Conservation (phyloP, 2,888 invertebrate species). For the Ferdinandea cuprea region DNA sequence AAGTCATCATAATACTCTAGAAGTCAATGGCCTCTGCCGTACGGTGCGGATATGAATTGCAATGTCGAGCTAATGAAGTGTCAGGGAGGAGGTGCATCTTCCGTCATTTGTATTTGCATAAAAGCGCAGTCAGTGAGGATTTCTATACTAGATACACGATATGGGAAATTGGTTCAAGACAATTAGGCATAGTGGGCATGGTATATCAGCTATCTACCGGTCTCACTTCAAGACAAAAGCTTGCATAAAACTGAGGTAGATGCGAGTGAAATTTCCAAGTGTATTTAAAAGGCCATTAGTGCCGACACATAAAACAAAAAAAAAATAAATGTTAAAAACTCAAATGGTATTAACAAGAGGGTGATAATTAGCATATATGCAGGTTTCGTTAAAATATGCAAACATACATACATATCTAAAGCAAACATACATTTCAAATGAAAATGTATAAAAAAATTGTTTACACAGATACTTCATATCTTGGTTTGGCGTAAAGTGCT, state of each 20-base stretch:
- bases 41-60: not conserved
- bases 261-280: not conserved
- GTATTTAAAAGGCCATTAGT: constrained; percentile 4
- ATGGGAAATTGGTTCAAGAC: constrained; percentile 17
- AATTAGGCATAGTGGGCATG: constrained; percentile 1
- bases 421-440: too few relatives aligned
- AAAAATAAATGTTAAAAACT: not conserved
- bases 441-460: too few relatives aligned
- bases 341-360: constrained; percentile 12
- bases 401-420: not conserved
- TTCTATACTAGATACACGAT: too few relatives aligned
- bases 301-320: not conserved
- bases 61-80: constrained; percentile 24
- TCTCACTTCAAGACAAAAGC: not conserved
- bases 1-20: not conserved
- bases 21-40: constrained; percentile 7
- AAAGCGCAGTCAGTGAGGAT: constrained; percentile 17
- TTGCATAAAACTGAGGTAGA: not conserved
- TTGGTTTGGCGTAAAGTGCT: too few relatives aligned
- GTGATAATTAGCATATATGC: constrained; percentile 17
- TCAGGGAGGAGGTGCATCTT: constrained; percentile 31
- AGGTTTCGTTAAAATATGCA: not conserved
- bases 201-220: not conserved
- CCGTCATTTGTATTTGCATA: constrained; percentile 43
- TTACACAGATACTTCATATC: too few relatives aligned